phyloP scores from a whole-genome alignment of 2,113 vertebrate species.

The Nothobranchius furzeri region DNA sequence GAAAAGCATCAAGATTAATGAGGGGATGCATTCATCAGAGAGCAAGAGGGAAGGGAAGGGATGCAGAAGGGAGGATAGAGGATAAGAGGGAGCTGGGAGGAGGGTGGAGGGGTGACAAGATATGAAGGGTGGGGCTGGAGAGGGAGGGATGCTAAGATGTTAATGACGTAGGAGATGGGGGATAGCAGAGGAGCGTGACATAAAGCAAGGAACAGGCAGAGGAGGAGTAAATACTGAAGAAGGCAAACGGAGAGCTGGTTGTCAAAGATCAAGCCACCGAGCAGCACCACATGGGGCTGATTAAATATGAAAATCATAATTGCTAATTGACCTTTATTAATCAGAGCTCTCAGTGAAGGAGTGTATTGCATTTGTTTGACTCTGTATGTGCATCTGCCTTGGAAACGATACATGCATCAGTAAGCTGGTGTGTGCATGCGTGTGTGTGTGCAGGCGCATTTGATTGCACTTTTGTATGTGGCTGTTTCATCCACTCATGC shows the following conservation, averaged over 20 bases:
- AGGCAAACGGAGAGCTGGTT: conserved; percentile 45
- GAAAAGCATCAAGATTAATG: conserved; percentile 97
- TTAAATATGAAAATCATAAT: conserved; percentile 85
- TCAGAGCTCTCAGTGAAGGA: conserved; percentile 70
- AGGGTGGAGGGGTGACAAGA: conserved; percentile 34
- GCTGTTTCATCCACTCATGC: conserved; percentile 64
- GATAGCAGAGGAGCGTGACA: conserved; percentile 62
- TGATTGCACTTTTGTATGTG: conserved; percentile 45
- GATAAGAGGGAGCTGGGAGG: conserved; percentile 11
- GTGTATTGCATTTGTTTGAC: conserved; percentile 39
- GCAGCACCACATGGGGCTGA: conserved; percentile 77
- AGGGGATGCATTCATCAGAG: conserved; percentile 87
- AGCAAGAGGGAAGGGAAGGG: conserved; percentile 56
- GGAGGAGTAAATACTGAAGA: conserved; percentile 18
- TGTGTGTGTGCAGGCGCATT: conserved; percentile 3
- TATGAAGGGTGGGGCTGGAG: conserved; percentile 45
- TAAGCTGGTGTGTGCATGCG: not conserved
- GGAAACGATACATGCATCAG: conserved; percentile 19
- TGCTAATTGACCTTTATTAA: conserved; percentile 85
- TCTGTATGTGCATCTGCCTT: conserved; percentile 17
- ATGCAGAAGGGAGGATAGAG: conserved; percentile 42
- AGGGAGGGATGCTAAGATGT: conserved; percentile 51
- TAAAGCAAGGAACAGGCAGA: conserved; percentile 46
- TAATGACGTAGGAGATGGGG: conserved; percentile 61
- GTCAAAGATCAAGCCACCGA: conserved; percentile 73